Conservation (phyloP, 2,113 vertebrate species). For the Poeciliopsis prolifica region DNA sequence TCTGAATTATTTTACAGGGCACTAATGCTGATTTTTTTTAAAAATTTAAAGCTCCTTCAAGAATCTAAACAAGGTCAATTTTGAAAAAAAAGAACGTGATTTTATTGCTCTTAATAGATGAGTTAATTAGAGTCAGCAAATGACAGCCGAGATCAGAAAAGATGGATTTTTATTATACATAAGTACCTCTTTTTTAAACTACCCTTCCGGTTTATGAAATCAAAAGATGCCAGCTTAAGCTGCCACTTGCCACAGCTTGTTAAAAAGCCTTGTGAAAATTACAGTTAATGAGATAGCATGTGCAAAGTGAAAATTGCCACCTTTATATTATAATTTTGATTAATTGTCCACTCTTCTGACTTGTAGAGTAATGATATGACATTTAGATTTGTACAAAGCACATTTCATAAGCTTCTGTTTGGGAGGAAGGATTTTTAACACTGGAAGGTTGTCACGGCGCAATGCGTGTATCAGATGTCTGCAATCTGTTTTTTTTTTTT, state of each 20-base stretch:
- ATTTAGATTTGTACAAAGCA: not conserved
- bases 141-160: conserved; percentile 19
- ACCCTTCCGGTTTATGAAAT: not conserved
- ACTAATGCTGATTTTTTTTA: not conserved
- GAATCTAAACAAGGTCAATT: not conserved
- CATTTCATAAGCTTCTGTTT: not conserved
- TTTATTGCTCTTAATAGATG: not conserved
- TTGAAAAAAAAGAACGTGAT: not conserved
- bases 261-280: not conserved
- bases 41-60: not conserved
- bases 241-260: conserved; percentile 4
- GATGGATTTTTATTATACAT: conserved; percentile 16
- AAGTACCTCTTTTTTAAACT: not conserved
- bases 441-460: not conserved
- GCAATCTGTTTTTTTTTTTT: conserved; percentile 31
- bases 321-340: conserved; percentile 18
- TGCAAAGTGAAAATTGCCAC: conserved; percentile 6
- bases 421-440: not conserved
- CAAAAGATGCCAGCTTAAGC: conserved; percentile 9
- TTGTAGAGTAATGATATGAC: conserved; percentile 3
- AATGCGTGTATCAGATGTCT: conserved; percentile 8
- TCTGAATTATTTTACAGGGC: not conserved
- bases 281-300: not conserved
- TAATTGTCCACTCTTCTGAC: not conserved
- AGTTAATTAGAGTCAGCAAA: conserved; percentile 10